Percentiles rank a stretch among this genome's conserved stretches.
phyloP scores from a whole-genome alignment of 1,140 invertebrate species.

The Dendrolimus kikuchii region DNA sequence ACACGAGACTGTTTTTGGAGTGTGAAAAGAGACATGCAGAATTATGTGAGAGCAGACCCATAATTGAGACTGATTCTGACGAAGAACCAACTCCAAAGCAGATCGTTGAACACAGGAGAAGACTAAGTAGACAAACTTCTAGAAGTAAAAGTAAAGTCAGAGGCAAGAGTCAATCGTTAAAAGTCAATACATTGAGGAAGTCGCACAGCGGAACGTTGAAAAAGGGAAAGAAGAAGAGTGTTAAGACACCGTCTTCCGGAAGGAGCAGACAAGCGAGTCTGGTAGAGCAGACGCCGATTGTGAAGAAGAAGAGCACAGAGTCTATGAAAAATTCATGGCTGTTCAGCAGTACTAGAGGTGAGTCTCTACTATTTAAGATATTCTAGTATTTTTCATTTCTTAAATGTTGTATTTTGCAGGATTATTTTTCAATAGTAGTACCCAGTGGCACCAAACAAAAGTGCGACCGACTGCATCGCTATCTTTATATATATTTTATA shows the following conservation, averaged over 20 bases:
- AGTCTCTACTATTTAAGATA: constrained; percentile 14
- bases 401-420: not conserved
- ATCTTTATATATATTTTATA: too few relatives aligned
- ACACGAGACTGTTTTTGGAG: constrained; percentile 58
- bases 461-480: not conserved
- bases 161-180: constrained; percentile 57
- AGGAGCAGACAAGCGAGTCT: constrained; percentile 57
- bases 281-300: constrained; percentile 45
- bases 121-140: constrained; percentile 58
- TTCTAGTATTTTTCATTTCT: not conserved
- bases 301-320: constrained; percentile 49
- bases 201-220: constrained; percentile 61
- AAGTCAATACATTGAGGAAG: constrained; percentile 58
- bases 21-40: constrained; percentile 50
- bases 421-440: too few relatives aligned
- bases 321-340: constrained; percentile 59
- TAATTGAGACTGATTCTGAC: constrained; percentile 56
- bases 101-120: constrained; percentile 53
- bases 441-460: not conserved
- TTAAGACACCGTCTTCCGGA: constrained; percentile 33
- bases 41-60: constrained; percentile 25
- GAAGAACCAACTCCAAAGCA: constrained; percentile 48
- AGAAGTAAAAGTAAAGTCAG: constrained; percentile 63
- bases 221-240: constrained; percentile 55
- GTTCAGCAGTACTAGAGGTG: constrained; percentile 55